Conservation (phyloP, 2,888 invertebrate species). For the Idaea biselata region DNA sequence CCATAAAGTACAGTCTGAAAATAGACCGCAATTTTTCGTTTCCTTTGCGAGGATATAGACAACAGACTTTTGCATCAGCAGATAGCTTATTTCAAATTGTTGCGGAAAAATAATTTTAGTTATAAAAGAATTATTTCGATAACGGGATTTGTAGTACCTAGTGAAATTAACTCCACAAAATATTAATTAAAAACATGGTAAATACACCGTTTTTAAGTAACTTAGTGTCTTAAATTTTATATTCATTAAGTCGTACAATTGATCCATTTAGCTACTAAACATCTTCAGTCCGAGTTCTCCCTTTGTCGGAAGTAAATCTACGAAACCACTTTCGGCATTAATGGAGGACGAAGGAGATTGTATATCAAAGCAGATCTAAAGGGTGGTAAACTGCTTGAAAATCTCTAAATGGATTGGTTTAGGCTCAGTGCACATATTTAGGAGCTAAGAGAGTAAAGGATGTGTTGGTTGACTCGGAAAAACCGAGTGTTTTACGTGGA, state of each 20-base stretch:
- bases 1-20: background rate
- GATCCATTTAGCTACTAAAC: background rate
- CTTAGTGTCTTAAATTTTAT: too few species aligned
- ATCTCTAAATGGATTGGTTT: conserved; percentile 22
- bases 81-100: background rate
- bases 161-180: too few species aligned
- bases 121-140: too few species aligned
- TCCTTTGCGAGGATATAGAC: conserved; percentile 15
- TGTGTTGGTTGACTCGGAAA: background rate
- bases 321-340: conserved; percentile 33
- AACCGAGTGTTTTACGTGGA: background rate
- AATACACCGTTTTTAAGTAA: too few species aligned
- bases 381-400: conserved; percentile 22
- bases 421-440: conserved; percentile 5
- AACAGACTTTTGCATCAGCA: background rate
- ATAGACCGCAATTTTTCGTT: conserved; percentile 4
- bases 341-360: conserved; percentile 33
- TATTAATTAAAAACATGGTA: too few species aligned
- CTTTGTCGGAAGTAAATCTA: conserved; percentile 30
- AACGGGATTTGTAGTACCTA: too few species aligned
- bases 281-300: background rate
- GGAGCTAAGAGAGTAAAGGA: background rate
- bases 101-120: background rate
- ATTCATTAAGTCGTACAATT: too few species aligned
- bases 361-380: conserved; percentile 45